phyloP scores from a whole-genome alignment of 1,140 invertebrate genomes.

The fruit fly (Drosophila melanogaster) region Release_6_plus_ISO1_MT NT_033777.3:17356001-17356500 shows the following conservation, averaged over 20 bases:
- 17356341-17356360: conserved; percentile 54
- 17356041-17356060: conserved; percentile 78
- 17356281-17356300: not conserved
- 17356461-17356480: conserved; percentile 31
- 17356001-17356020: conserved; percentile 3
- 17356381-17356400: conserved; percentile 61
- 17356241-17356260: conserved; percentile 75
- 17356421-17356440: conserved; percentile 48
- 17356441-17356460: not conserved
- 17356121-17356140: conserved; percentile 43
- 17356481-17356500: not conserved
- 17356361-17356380: conserved; percentile 76
- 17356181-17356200: conserved; percentile 63
- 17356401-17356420: conserved; percentile 36
- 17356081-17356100: conserved; percentile 38
- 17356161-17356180: conserved; percentile 57
- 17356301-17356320: not conserved
- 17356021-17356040: conserved; percentile 46
- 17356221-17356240: conserved; percentile 79
- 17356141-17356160: conserved; percentile 35
- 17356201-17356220: conserved; percentile 67
- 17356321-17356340: conserved; percentile 2
- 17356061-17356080: conserved; percentile 63
- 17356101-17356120: conserved; percentile 31
- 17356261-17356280: conserved; percentile 56